Evolutionary conservation across 2,888 invertebrate species (phyloP).

Genomic region (Lasioglossum calceatum): DNA sequence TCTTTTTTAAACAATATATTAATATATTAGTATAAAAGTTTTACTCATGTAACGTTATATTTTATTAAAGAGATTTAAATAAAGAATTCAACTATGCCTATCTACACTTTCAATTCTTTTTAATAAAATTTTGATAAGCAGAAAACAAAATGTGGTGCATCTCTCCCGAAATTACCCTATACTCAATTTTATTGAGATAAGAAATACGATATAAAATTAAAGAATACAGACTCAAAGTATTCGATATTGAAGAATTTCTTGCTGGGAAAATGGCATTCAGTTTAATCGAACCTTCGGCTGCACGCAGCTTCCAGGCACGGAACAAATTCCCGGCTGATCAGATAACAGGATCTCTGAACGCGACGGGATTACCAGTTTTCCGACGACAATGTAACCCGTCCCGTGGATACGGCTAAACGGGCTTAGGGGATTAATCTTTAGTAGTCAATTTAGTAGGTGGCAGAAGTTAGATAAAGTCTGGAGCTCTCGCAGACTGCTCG

Average conservation of each 20-base stretch:
- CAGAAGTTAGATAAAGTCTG: constrained; percentile 70
- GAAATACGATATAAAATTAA: neutral
- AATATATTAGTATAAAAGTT: too few relatives aligned
- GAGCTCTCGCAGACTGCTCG: constrained; percentile 29
- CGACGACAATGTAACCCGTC: constrained; percentile 54
- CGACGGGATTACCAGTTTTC: constrained; percentile 62
- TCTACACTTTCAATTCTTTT: too few relatives aligned
- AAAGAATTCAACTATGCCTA: too few relatives aligned
- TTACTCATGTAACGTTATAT: too few relatives aligned
- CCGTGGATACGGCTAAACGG: constrained; percentile 55
- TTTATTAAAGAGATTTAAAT: too few relatives aligned
- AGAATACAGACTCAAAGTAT: neutral
- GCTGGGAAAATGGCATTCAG: neutral
- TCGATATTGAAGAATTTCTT: neutral
- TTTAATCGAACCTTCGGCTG: neutral
- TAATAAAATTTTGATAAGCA: too few relatives aligned
- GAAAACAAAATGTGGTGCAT: too few relatives aligned
- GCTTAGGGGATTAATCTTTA: constrained; percentile 69
- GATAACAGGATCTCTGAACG: constrained; percentile 20
- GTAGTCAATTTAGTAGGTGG: constrained; percentile 65
- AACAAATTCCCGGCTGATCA: constrained; percentile 31
- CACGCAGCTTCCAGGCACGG: neutral
- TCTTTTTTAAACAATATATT: too few relatives aligned
- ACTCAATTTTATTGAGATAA: too few relatives aligned
- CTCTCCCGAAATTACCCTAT: too few relatives aligned